These are phyloP conservation scores for Drosophila formosana DNA, from an alignment of 2,888 invertebrate species.

Conservation along the genomic window DNA sequence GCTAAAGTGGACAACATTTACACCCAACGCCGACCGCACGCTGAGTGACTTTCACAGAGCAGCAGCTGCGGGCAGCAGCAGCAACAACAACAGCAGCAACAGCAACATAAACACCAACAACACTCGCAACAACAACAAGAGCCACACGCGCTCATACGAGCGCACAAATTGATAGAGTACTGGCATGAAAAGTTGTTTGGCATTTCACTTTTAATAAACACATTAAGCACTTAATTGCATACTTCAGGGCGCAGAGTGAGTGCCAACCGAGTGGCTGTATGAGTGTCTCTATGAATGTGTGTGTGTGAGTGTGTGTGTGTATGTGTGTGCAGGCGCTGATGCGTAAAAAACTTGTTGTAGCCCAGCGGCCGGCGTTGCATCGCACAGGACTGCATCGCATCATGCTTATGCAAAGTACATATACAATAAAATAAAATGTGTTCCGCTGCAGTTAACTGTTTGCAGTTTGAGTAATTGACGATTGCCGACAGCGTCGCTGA, in stretches of 20 bases:
- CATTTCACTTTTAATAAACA: constrained; percentile 76
- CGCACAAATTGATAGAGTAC: constrained; percentile 38
- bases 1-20: constrained; percentile 60
- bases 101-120: constrained; percentile 16
- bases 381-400: background rate
- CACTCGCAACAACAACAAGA: constrained; percentile 1
- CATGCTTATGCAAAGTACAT: constrained; percentile 40
- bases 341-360: constrained; percentile 35
- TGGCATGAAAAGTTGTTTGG: constrained; percentile 58
- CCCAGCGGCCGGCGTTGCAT: constrained; percentile 21
- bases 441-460: constrained; percentile 36
- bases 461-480: constrained; percentile 52
- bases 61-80: constrained; percentile 25
- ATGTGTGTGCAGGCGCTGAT: constrained; percentile 26
- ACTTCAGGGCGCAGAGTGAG: constrained; percentile 42
- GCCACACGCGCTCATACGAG: constrained; percentile 8
- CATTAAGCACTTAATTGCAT: constrained; percentile 71
- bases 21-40: constrained; percentile 42
- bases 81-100: constrained; percentile 17
- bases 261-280: constrained; percentile 18
- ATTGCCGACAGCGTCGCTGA: constrained; percentile 36
- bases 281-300: constrained; percentile 8
- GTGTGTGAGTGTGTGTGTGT: constrained; percentile 14
- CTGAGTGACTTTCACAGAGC: constrained; percentile 50
- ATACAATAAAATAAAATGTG: constrained; percentile 30